A percentile compares a stretch with the other conserved stretches of the same genome.
Conservation (phyloP, 2,888 invertebrate genomes). For the Trichopoda pennipes region DNA sequence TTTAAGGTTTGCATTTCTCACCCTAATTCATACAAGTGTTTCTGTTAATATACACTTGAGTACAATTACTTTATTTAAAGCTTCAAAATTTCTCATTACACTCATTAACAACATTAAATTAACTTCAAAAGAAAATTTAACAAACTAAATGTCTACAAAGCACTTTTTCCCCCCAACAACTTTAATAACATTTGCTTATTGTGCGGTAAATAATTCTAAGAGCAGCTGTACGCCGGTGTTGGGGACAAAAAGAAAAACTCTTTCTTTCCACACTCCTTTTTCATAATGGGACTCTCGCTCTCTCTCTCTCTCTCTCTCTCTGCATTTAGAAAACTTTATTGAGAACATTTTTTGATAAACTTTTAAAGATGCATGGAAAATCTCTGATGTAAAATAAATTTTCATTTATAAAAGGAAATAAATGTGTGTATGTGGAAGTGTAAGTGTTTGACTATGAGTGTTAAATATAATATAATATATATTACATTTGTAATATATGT, state of each 20-base stretch:
- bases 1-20: neutral
- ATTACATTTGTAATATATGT: too few species aligned
- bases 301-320: too few species aligned
- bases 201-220: conserved; percentile 1
- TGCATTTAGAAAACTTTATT: neutral
- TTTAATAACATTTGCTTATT: conserved; percentile 18
- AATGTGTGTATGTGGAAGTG: neutral
- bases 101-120: conserved; percentile 25
- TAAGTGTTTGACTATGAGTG: neutral
- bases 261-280: neutral
- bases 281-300: too few species aligned
- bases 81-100: conserved; percentile 19
- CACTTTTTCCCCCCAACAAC: neutral
- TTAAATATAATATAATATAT: neutral
- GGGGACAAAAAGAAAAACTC: neutral
- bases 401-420: conserved; percentile 26
- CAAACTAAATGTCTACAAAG: neutral
- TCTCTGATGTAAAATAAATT: conserved; percentile 49
- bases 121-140: conserved; percentile 9
- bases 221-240: neutral
- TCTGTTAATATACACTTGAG: neutral
- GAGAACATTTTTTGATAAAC: neutral
- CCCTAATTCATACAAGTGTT: neutral
- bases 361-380: conserved; percentile 1
- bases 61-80: conserved; percentile 2